A percentile compares a stretch with the other conserved stretches of the same genome.
These are phyloP conservation scores for Camelus bactrianus DNA, from an alignment of 2,113 vertebrate species.

Conservation along the genomic window DNA sequence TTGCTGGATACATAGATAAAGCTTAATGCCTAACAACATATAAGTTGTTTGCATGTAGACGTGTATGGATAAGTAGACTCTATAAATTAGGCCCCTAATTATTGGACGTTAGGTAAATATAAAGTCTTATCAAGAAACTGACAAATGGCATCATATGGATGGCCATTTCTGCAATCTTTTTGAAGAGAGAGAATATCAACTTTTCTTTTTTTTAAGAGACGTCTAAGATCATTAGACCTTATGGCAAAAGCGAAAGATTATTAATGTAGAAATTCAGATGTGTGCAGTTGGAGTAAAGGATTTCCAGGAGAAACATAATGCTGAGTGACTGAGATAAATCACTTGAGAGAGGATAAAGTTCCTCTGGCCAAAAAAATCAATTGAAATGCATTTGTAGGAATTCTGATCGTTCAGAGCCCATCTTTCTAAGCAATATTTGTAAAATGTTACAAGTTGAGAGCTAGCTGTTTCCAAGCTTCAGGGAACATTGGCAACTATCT, in stretches of 20 bases:
- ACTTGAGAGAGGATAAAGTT: neutral
- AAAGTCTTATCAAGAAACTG: neutral
- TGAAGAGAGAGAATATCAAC: neutral
- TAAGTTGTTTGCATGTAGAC: neutral
- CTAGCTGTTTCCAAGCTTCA: neutral
- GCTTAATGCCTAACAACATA: neutral
- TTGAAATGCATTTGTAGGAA: constrained; percentile 31
- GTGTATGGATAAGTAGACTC: neutral
- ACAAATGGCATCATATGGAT: neutral
- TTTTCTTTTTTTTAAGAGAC: neutral
- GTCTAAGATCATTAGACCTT: neutral
- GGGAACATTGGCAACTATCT: neutral
- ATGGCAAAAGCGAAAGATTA: neutral
- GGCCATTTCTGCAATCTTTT: neutral
- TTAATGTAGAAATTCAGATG: neutral
- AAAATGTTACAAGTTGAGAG: constrained; percentile 36
- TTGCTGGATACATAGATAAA: neutral
- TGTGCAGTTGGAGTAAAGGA: neutral
- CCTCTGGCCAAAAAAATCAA: constrained; percentile 23
- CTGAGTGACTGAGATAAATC: neutral
- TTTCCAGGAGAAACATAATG: constrained; percentile 45
- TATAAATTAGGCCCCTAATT: neutral
- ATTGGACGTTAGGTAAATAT: neutral
- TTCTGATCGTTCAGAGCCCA: neutral
- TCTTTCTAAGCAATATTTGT: constrained; percentile 53